Evolutionary conservation across 2,888 invertebrate species (phyloP).

Genomic region (Cryptus viduatorius): DNA sequence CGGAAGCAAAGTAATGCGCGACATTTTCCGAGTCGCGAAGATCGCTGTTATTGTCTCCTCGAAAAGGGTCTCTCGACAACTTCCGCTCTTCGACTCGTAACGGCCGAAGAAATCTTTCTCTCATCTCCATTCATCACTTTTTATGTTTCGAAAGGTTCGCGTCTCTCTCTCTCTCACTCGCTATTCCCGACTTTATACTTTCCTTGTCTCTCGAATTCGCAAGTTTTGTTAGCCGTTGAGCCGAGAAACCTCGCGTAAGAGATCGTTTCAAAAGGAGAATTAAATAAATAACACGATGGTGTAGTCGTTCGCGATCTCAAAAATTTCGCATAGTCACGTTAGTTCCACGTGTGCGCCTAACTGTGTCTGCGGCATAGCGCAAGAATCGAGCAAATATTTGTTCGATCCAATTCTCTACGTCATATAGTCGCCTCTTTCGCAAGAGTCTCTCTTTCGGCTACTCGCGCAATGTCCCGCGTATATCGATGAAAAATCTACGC

Average conservation of each 20-base stretch:
- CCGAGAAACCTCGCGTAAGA: no score
- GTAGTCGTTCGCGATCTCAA: background rate
- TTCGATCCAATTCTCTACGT: slow-evolving; percentile 57
- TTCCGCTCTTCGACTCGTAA: slow-evolving; percentile 34
- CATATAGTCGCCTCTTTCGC: slow-evolving; percentile 26
- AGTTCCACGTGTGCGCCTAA: slow-evolving; percentile 36
- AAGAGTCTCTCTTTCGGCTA: background rate
- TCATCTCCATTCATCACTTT: slow-evolving; percentile 36
- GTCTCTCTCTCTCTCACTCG: slow-evolving; percentile 32
- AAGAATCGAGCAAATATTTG: slow-evolving; percentile 71
- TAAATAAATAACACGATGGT: no score
- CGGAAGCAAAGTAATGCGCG: slow-evolving; percentile 67
- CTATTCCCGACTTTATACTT: slow-evolving; percentile 21
- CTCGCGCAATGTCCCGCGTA: background rate
- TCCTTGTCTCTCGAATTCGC: no score
- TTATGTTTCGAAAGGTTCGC: slow-evolving; percentile 4
- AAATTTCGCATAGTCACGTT: slow-evolving; percentile 23
- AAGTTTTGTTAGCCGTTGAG: no score
- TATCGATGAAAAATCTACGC: slow-evolving; percentile 2
- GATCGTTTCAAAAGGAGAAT: no score
- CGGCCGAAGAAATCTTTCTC: slow-evolving; percentile 14
- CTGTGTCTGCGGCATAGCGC: slow-evolving; percentile 47
- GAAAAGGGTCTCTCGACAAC: slow-evolving; percentile 8
- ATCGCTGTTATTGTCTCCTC: background rate
- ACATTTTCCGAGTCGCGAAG: slow-evolving; percentile 52